phyloP scores from a whole-genome alignment of 2,888 invertebrate species.

The Lapara coniferarum region DNA sequence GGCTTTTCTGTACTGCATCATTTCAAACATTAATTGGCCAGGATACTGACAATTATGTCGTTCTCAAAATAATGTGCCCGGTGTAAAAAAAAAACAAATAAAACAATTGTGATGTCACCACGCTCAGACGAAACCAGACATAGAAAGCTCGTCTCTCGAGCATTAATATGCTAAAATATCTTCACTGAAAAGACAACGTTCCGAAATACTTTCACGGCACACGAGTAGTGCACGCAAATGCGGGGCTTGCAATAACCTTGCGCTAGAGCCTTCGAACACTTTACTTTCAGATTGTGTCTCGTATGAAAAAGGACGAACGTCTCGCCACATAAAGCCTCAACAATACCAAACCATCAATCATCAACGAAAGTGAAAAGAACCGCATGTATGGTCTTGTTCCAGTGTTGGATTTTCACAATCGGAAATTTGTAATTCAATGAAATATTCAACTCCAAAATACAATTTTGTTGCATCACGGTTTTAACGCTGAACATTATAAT shows the following conservation, averaged over 20 bases:
- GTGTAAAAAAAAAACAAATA: constrained; percentile 27
- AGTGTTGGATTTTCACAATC: constrained; percentile 39
- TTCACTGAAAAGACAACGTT: constrained; percentile 69
- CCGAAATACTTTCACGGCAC: constrained; percentile 80
- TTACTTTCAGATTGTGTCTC: constrained; percentile 54
- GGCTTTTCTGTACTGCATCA: background rate
- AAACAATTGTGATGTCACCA: constrained; percentile 51
- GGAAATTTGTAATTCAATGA: constrained; percentile 34
- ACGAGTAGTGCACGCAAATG: constrained; percentile 72
- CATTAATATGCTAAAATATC: constrained; percentile 80
- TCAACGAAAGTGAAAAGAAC: constrained; percentile 20
- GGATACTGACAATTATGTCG: constrained; percentile 14
- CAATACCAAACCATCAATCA: constrained; percentile 27
- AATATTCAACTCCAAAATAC: constrained; percentile 24
- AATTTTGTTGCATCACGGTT: constrained; percentile 37
- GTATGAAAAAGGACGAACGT: constrained; percentile 38
- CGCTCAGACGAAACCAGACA: constrained; percentile 51
- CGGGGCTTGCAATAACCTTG: constrained; percentile 67
- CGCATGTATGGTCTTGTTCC: constrained; percentile 32
- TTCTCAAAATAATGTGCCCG: background rate
- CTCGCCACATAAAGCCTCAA: constrained; percentile 24
- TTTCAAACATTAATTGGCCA: background rate
- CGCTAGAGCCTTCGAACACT: constrained; percentile 58
- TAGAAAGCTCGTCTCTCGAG: constrained; percentile 71
- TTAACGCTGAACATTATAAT: constrained; percentile 1